phyloP scores from a whole-genome alignment of 2,113 vertebrate genomes.

The Notothenia coriiceps region DNA sequence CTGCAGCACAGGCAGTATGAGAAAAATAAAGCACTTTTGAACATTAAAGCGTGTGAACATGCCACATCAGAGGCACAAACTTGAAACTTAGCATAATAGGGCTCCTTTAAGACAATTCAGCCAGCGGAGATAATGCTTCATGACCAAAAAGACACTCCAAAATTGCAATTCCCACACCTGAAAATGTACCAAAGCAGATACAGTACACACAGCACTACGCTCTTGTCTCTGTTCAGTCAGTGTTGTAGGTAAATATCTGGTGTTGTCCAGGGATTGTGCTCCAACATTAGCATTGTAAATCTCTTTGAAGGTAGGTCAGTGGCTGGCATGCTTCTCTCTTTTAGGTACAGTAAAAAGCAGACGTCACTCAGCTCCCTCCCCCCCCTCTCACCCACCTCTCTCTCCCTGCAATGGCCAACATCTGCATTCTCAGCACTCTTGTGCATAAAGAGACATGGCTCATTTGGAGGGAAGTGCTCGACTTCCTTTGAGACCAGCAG shows the following conservation, averaged over 20 bases:
- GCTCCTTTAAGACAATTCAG: neutral
- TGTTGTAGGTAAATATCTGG: slow-evolving; percentile 14
- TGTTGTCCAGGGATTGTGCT: neutral
- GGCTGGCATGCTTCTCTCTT: slow-evolving; percentile 3
- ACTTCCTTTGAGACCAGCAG: slow-evolving; percentile 34
- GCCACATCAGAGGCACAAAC: too few species aligned
- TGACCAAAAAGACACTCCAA: neutral
- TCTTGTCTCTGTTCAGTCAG: slow-evolving; percentile 25
- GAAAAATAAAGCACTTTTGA: too few species aligned
- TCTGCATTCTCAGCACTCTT: slow-evolving; percentile 61
- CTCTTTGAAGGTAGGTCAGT: slow-evolving; percentile 30
- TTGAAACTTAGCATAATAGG: too few species aligned
- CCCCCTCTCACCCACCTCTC: neutral
- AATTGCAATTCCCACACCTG: slow-evolving; percentile 5
- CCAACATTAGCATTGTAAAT: slow-evolving; percentile 36
- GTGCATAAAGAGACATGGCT: slow-evolving; percentile 32
- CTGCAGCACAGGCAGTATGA: too few species aligned
- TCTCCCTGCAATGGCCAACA: slow-evolving; percentile 17
- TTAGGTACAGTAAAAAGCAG: slow-evolving; percentile 32
- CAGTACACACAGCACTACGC: neutral
- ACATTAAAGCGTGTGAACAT: too few species aligned
- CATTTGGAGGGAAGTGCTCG: slow-evolving; percentile 25
- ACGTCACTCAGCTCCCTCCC: slow-evolving; percentile 32
- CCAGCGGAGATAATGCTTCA: neutral
- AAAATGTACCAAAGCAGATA: neutral